phyloP scores from a whole-genome alignment of 1,140 invertebrate genomes.

The Palaemon carinicauda region DNA sequence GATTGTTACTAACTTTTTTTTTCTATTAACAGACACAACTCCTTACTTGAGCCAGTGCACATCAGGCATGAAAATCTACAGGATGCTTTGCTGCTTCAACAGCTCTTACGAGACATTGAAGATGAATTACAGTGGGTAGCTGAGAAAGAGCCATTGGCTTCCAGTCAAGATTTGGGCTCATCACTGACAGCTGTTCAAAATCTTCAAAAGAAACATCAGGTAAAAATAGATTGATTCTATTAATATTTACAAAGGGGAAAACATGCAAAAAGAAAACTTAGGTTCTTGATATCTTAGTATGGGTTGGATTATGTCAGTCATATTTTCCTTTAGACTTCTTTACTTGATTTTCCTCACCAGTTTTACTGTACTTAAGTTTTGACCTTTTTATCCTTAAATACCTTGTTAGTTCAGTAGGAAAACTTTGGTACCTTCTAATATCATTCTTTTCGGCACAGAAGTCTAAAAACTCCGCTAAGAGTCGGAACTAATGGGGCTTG shows the following conservation, averaged over 20 bases:
- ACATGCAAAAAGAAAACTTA: not conserved
- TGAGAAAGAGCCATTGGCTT: constrained; percentile 86
- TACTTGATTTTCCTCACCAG: too few relatives aligned
- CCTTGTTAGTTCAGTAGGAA: too few relatives aligned
- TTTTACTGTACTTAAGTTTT: too few relatives aligned
- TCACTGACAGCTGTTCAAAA: constrained; percentile 92
- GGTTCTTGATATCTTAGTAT: not conserved
- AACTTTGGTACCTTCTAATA: too few relatives aligned
- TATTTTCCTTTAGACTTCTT: too few relatives aligned
- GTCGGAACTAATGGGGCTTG: too few relatives aligned
- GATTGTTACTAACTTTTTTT: not conserved
- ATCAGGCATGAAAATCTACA: constrained; percentile 88
- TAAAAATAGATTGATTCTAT: constrained; percentile 36
- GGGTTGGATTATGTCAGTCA: not conserved
- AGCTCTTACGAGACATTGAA: constrained; percentile 80
- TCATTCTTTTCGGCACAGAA: too few relatives aligned
- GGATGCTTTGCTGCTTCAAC: constrained; percentile 84
- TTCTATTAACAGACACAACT: constrained; percentile 72
- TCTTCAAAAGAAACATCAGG: constrained; percentile 93
- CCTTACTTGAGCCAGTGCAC: constrained; percentile 87
- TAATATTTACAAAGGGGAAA: too few relatives aligned
- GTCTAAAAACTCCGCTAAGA: too few relatives aligned
- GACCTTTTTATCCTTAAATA: too few relatives aligned
- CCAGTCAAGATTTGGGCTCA: constrained; percentile 79
- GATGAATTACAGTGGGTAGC: constrained; percentile 85